Evolutionary conservation across 2,113 vertebrate species (phyloP).

Genomic region (Struthio camelus): DNA sequence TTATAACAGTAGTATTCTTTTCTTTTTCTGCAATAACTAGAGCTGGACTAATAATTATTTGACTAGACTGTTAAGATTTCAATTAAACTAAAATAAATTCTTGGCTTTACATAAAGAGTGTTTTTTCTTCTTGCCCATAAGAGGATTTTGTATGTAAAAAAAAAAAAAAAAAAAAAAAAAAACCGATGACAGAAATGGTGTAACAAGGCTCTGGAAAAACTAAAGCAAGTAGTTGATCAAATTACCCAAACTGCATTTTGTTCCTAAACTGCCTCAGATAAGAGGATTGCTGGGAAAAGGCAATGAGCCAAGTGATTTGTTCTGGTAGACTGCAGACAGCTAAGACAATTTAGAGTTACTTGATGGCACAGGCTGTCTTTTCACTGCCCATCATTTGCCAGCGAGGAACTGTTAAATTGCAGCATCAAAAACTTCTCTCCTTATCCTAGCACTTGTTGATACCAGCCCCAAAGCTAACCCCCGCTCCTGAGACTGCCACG

Average conservation of each 20-base stretch:
- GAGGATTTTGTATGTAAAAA: neutral
- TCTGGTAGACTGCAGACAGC: neutral
- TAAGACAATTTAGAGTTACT: neutral
- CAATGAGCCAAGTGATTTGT: neutral
- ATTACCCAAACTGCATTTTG: neutral
- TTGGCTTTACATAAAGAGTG: neutral
- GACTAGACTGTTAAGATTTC: neutral
- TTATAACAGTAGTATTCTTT: neutral
- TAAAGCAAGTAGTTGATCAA: neutral
- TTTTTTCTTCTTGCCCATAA: neutral
- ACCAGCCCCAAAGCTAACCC: neutral
- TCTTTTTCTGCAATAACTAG: neutral
- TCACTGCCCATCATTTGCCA: neutral
- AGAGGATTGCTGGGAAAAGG: neutral
- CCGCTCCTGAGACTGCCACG: neutral
- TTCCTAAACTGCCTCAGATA: neutral
- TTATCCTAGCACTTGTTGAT: neutral
- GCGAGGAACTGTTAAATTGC: neutral
- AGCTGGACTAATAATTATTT: neutral
- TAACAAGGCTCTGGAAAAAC: neutral
- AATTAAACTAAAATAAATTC: neutral
- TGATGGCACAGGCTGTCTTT: neutral
- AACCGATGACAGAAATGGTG: neutral
- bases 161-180: too few species aligned
- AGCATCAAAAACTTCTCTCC: neutral